Evolutionary conservation across 2,888 invertebrate genomes (phyloP).

Genomic region (Hirudinaria manillensis): DNA sequence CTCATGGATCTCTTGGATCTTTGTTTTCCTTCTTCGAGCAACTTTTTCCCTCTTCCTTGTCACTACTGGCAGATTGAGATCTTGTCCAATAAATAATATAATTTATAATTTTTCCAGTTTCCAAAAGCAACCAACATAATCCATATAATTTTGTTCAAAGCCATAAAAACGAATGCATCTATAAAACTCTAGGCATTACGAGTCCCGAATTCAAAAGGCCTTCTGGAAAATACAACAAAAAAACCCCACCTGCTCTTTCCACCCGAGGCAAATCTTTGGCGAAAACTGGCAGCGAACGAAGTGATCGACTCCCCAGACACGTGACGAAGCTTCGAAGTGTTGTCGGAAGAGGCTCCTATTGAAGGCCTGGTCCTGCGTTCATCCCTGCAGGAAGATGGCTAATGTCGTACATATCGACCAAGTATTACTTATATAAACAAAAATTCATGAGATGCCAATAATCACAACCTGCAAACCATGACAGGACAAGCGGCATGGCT

Average conservation of each 20-base stretch:
- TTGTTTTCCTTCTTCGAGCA: slow-evolving; percentile 21
- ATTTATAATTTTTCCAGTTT: background rate
- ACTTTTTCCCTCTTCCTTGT: slow-evolving; percentile 15
- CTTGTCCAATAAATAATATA: background rate
- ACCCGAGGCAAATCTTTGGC: slow-evolving; percentile 35
- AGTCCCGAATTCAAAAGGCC: background rate
- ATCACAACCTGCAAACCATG: slow-evolving; percentile 38
- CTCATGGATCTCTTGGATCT: background rate
- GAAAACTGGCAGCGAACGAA: slow-evolving; percentile 29
- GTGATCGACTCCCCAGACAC: slow-evolving; percentile 38
- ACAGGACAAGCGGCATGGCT: slow-evolving; percentile 42
- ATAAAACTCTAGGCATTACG: background rate
- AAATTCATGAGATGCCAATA: background rate
- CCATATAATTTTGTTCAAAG: background rate
- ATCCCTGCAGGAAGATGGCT: background rate
- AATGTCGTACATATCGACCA: too few species aligned
- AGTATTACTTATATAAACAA: too few species aligned
- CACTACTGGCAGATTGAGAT: slow-evolving; percentile 17
- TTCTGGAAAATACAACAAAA: background rate
- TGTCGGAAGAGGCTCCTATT: background rate
- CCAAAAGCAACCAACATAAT: background rate
- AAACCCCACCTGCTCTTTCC: slow-evolving; percentile 26
- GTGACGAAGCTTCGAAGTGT: slow-evolving; percentile 36
- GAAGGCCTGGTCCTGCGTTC: slow-evolving; percentile 25
- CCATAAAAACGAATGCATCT: background rate